Percentiles rank a stretch among this genome's conserved stretches.
phyloP scores from a whole-genome alignment of 2,888 invertebrate genomes.

The Falcaria lacertinaria region DNA sequence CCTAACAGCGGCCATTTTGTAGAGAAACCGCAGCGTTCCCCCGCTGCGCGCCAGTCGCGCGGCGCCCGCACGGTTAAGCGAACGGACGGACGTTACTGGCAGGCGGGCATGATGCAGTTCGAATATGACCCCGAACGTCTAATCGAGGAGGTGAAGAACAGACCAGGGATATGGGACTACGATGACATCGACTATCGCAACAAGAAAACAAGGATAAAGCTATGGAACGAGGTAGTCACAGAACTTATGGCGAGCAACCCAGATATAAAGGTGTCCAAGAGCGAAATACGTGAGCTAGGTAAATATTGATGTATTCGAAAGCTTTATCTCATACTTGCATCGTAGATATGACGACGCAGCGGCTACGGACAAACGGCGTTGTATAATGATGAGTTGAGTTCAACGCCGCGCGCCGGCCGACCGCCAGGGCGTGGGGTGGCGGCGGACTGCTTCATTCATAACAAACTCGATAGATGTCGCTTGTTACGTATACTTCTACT shows the following conservation, averaged over 20 bases:
- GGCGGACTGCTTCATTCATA: not conserved
- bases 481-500: too few relatives aligned
- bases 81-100: slow-evolving; percentile 29
- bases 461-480: slow-evolving; percentile 21
- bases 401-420: not conserved
- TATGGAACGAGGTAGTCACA: slow-evolving; percentile 64
- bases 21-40: slow-evolving; percentile 58
- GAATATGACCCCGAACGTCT: slow-evolving; percentile 66
- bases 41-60: slow-evolving; percentile 67
- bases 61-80: slow-evolving; percentile 54
- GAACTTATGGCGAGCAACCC: slow-evolving; percentile 44
- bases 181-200: slow-evolving; percentile 54
- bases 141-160: slow-evolving; percentile 62
- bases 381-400: not conserved
- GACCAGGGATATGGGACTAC: slow-evolving; percentile 68
- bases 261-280: slow-evolving; percentile 55
- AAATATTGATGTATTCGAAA: slow-evolving; percentile 17
- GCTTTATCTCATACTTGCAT: not conserved
- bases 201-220: slow-evolving; percentile 43
- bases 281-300: slow-evolving; percentile 69
- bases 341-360: too few relatives aligned
- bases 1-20: slow-evolving; percentile 51
- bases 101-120: slow-evolving; percentile 12
- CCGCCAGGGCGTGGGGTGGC: too few relatives aligned
- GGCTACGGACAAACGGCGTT: too few relatives aligned